phyloP scores from a whole-genome alignment of 2,797 vertebrate genomes.

The Astyanax mexicanus region DNA sequence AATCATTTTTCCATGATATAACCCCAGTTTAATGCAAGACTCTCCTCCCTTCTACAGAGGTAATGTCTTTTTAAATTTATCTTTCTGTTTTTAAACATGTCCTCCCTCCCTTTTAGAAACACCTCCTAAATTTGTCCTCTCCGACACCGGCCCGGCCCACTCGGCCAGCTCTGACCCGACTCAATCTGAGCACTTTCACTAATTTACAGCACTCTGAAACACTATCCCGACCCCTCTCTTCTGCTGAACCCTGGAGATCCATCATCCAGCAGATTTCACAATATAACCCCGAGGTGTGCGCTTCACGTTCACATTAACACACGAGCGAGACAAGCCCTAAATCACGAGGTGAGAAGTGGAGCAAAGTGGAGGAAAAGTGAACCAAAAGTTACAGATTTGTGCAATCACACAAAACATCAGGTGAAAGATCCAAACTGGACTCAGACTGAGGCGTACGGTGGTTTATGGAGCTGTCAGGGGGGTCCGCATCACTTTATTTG shows the following conservation, averaged over 20 bases:
- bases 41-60: no score
- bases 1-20: no score
- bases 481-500: constrained; percentile 6
- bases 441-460: not conserved
- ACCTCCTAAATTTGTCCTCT: not conserved
- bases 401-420: not conserved
- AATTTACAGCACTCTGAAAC: constrained; percentile 2
- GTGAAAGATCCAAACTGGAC: not conserved
- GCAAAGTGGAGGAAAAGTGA: no score
- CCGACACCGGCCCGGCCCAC: no score
- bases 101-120: not conserved
- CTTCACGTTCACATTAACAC: not conserved
- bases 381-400: not conserved
- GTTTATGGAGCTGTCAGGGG: not conserved
- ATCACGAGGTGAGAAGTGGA: not conserved
- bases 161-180: no score
- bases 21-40: not conserved
- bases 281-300: not conserved
- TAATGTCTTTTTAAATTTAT: no score
- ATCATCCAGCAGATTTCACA: constrained; percentile 20
- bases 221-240: not conserved
- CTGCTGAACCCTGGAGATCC: constrained; percentile 5
- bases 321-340: not conserved
- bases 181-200: not conserved
- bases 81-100: not conserved